Conservation (phyloP, 2,888 invertebrate species). For the Andricus quercusramuli region DNA sequence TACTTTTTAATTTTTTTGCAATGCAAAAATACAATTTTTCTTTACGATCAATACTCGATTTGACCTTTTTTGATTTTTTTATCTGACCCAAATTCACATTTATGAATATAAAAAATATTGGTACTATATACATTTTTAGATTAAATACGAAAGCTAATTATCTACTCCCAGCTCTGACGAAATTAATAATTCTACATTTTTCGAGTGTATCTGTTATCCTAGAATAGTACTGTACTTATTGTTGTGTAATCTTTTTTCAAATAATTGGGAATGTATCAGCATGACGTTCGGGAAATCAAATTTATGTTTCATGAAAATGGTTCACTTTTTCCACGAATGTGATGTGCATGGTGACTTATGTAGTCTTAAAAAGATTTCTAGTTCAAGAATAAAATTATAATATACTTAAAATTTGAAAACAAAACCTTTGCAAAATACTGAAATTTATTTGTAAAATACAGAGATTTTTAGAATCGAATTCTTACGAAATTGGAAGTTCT, state of each 20-base stretch:
- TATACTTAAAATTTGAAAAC: not conserved
- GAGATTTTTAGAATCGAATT: not conserved
- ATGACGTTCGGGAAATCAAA: constrained; percentile 13
- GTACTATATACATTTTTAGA: not conserved
- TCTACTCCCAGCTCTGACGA: constrained; percentile 4
- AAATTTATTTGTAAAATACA: not conserved
- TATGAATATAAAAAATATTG: constrained; percentile 16
- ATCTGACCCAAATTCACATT: not conserved
- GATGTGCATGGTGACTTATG: constrained; percentile 30
- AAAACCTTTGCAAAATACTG: not conserved
- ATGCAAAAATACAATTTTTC: not conserved
- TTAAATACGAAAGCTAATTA: not conserved
- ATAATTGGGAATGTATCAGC: constrained; percentile 34
- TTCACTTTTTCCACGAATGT: constrained; percentile 12
- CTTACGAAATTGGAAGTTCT: too few relatives aligned
- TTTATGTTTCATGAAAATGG: constrained; percentile 33
- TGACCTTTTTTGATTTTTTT: not conserved
- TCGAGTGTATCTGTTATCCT: constrained; percentile 14
- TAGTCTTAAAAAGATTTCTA: not conserved
- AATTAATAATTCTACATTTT: constrained; percentile 15
- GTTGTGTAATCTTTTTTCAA: constrained; percentile 12
- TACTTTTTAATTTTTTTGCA: not conserved
- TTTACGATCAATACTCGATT: too few relatives aligned
- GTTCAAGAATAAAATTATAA: not conserved
- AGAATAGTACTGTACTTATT: constrained; percentile 21